Conservation (phyloP, 2,888 invertebrate genomes). For the Amphipoea lucens region DNA sequence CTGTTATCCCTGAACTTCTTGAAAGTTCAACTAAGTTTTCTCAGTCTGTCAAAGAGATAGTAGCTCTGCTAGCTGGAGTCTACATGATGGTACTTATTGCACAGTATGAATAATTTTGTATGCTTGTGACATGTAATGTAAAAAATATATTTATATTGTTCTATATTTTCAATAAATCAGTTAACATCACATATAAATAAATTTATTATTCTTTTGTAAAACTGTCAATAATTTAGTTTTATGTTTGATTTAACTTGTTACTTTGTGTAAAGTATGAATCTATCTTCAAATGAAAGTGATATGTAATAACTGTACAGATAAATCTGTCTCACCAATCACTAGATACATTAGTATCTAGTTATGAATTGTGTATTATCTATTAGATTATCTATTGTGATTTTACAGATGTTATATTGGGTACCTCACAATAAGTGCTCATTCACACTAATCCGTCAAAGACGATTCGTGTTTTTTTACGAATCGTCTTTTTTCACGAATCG, state of each 20-base stretch:
- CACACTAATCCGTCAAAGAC: no score
- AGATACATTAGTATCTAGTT: neutral
- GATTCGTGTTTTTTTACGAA: no score
- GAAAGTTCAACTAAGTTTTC: slow-evolving; percentile 96
- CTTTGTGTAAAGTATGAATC: slow-evolving; percentile 14
- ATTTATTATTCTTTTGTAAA: slow-evolving; percentile 28
- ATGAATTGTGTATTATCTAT: neutral
- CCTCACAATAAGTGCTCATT: no score
- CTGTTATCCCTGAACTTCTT: slow-evolving; percentile 98
- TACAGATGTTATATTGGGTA: neutral
- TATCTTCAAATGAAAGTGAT: slow-evolving; percentile 11
- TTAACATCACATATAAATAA: slow-evolving; percentile 57
- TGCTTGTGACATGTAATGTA: slow-evolving; percentile 39
- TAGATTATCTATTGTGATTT: slow-evolving; percentile 21
- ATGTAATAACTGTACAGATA: neutral
- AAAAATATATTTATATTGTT: slow-evolving; percentile 58
- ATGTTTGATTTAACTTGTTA: slow-evolving; percentile 31
- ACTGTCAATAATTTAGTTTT: slow-evolving; percentile 21
- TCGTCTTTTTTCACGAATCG: no score
- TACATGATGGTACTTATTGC: slow-evolving; percentile 99
- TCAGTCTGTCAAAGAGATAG: slow-evolving; percentile 97
- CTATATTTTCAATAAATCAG: slow-evolving; percentile 59
- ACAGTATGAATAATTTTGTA: slow-evolving; percentile 86
- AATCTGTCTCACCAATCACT: neutral
- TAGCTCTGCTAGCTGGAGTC: slow-evolving; percentile 96